phyloP scores from a whole-genome alignment of 2,113 vertebrate species.

The Sylvietta virens region DNA sequence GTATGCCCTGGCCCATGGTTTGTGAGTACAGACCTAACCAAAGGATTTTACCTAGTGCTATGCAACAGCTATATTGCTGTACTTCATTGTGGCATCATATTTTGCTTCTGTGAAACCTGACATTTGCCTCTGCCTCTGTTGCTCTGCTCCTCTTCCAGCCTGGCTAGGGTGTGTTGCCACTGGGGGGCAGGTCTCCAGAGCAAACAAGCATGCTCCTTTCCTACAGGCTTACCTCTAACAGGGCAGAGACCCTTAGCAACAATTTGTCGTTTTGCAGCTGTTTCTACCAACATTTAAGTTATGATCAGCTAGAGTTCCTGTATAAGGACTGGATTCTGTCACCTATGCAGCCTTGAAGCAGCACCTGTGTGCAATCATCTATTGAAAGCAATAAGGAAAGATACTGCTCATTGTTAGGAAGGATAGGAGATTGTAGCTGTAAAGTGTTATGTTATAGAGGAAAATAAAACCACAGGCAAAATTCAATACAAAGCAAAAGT shows the following conservation, averaged over 20 bases:
- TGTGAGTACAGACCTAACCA: background rate
- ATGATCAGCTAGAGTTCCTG: background rate
- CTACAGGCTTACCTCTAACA: background rate
- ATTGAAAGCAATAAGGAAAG: background rate
- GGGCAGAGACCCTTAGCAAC: background rate
- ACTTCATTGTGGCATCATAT: background rate
- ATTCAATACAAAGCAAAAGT: background rate
- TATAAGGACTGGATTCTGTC: background rate
- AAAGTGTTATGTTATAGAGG: background rate
- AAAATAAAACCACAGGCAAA: background rate
- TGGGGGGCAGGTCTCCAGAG: background rate
- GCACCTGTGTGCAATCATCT: background rate
- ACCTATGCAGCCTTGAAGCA: background rate
- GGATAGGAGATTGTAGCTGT: background rate
- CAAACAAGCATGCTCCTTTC: background rate
- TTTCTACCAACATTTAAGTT: background rate
- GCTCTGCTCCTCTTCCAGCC: background rate
- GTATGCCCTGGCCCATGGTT: accelerated
- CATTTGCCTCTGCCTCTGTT: background rate
- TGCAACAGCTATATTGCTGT: background rate
- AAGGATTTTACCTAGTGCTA: background rate
- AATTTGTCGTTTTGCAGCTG: background rate
- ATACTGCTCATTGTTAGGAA: background rate
- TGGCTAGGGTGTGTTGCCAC: background rate
- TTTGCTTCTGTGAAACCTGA: background rate